A percentile compares a stretch with the other conserved stretches of the same genome.
Conservation (phyloP, 1,140 invertebrate genomes). For the Bombus waltoni region DNA sequence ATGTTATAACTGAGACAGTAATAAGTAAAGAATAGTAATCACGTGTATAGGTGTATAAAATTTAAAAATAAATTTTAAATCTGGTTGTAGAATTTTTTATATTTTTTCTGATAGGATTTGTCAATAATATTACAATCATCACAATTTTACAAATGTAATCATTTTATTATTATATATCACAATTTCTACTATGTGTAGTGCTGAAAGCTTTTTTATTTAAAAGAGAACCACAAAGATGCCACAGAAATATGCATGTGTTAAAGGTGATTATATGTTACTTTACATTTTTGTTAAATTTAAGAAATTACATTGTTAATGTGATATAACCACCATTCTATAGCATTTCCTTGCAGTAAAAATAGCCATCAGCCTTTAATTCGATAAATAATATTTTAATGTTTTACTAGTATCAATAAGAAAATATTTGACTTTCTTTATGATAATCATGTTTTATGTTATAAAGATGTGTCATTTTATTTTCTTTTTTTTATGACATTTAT, state of each 20-base stretch:
- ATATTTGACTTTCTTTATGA: slow-evolving; percentile 52
- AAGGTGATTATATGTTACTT: slow-evolving; percentile 42
- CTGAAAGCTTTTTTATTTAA: slow-evolving; percentile 59
- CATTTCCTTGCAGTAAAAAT: slow-evolving; percentile 38
- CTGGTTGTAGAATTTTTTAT: slow-evolving; percentile 47
- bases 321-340: slow-evolving; percentile 32
- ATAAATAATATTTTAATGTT: slow-evolving; percentile 53
- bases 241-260: slow-evolving; percentile 32
- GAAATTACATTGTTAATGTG: slow-evolving; percentile 37
- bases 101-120: slow-evolving; percentile 52
- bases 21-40: not conserved
- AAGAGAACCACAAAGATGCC: slow-evolving; percentile 30
- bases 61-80: slow-evolving; percentile 10
- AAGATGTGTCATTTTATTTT: slow-evolving; percentile 4
- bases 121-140: slow-evolving; percentile 60
- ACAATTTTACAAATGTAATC: slow-evolving; percentile 64
- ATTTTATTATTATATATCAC: slow-evolving; percentile 66
- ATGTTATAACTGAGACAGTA: not conserved
- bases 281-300: slow-evolving; percentile 31
- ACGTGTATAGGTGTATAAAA: slow-evolving; percentile 22
- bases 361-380: slow-evolving; percentile 60
- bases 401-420: slow-evolving; percentile 53
- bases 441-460: slow-evolving; percentile 29
- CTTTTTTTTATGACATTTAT: slow-evolving; percentile 7
- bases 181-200: slow-evolving; percentile 66